Base-by-base conservation (phyloP, 2,888 invertebrate genomes). In the Dicyrtoma fusca region DNA sequence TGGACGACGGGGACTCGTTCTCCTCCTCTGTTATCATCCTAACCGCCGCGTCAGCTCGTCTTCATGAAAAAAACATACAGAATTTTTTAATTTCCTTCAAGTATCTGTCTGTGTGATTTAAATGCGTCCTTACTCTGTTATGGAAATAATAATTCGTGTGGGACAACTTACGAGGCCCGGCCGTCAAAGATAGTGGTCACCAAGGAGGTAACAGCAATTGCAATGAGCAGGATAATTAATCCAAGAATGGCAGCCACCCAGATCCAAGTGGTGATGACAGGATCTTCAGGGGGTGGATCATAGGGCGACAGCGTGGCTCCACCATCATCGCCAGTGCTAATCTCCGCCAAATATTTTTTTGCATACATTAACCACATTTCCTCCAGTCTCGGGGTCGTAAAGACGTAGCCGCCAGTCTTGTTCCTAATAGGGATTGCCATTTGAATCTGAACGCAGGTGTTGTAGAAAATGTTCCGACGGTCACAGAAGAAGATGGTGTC, bases 171-270 rank as follows among this genome's bases (percentile, higher is more conserved):
- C 34, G 34, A 34, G 4, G 8, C 34, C 34, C 34, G 3, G 4
- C 34, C 8, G 3, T 34, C 34, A 34, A 3, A 34, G 8, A 34
- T 34, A 8, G 34, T 34, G 34, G 34, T 34, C 3, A 34, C 4
- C 8, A 34, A 34, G 34, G 34, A 34, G 8, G 34, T 34, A 8
- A 34, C 34, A 5, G 34, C 8, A 34, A 61, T 14, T 8, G 44
- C 19, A 1, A 25, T 11, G 19, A 66, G 49, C 1, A 55, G n/a
- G 1, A 72, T 11, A n/a, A 72, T 26, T 44, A 66, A 26, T 1
- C 66, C 68, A 5, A 72, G 19, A 21, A 47, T 26, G 0, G 72
- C 47, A 13, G 72, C 61, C n/a, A 68, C 57, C 72, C 72, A 72
- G 0, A 66, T 23, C 68, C 66, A 72, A 26, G 21, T 23, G 53